Conservation (phyloP, 1,140 invertebrate genomes). For the silkworm (Bombyx mori) region DNA sequence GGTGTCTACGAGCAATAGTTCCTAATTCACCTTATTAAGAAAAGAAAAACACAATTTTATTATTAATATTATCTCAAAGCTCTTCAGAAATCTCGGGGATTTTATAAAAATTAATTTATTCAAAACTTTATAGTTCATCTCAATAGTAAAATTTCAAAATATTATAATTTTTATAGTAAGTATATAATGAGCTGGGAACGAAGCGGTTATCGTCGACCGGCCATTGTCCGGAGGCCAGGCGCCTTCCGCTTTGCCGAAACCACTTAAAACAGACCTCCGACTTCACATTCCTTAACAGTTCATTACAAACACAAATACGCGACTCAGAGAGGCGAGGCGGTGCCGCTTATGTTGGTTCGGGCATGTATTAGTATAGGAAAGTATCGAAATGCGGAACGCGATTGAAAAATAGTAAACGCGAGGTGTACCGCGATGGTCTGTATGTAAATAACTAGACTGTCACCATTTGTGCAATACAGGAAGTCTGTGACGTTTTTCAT, state of each 20-base stretch:
- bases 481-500: slow-evolving; percentile 16
- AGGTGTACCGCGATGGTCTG: slow-evolving; percentile 28
- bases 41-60: too few relatives aligned
- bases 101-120: too few relatives aligned
- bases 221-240: slow-evolving; percentile 53
- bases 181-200: slow-evolving; percentile 63
- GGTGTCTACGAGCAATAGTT: too few relatives aligned
- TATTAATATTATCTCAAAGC: too few relatives aligned
- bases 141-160: slow-evolving; percentile 18
- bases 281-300: slow-evolving; percentile 30
- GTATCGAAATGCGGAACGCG: slow-evolving; percentile 63
- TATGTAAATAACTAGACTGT: slow-evolving; percentile 28
- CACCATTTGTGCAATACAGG: slow-evolving; percentile 18
- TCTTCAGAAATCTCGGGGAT: too few relatives aligned
- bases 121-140: neutral
- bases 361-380: slow-evolving; percentile 50
- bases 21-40: too few relatives aligned
- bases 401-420: slow-evolving; percentile 62
- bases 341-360: slow-evolving; percentile 28
- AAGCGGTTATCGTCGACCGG: slow-evolving; percentile 43
- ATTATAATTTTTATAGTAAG: slow-evolving; percentile 53
- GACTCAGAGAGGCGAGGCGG: slow-evolving; percentile 28
- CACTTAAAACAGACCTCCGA: slow-evolving; percentile 34
- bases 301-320: slow-evolving; percentile 23
- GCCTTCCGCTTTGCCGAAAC: slow-evolving; percentile 47